These are phyloP conservation scores for Gymnorhina tibicen DNA, from an alignment of 2,113 vertebrate genomes.

Conservation along the genomic window DNA sequence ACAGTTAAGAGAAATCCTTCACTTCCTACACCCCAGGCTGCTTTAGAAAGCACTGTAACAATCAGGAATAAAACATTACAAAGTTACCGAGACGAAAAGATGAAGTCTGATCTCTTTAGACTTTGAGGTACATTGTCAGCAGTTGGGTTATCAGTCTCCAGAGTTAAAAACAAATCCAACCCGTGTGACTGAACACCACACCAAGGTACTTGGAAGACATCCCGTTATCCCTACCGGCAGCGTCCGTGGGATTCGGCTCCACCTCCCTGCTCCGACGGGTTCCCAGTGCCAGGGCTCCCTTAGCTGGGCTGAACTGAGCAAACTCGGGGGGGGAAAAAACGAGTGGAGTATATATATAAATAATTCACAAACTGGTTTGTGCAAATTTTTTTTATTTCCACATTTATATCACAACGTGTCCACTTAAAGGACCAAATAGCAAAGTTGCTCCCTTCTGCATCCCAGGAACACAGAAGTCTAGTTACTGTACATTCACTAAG, in stretches of 20 bases:
- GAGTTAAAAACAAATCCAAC: not conserved
- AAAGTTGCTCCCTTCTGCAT: slow-evolving; percentile 89
- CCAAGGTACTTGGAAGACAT: slow-evolving; percentile 17
- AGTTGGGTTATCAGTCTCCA: not conserved
- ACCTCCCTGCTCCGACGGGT: not conserved
- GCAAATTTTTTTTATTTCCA: slow-evolving; percentile 89
- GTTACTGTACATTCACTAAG: slow-evolving; percentile 90
- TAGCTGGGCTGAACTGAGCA: not conserved
- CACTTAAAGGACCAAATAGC: slow-evolving; percentile 90
- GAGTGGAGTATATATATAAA: slow-evolving; percentile 26
- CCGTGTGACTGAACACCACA: not conserved
- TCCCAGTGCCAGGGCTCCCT: not conserved
- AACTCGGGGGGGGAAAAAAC: not conserved
- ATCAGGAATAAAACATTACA: not conserved
- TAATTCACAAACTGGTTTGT: slow-evolving; percentile 68
- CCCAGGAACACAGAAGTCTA: slow-evolving; percentile 84
- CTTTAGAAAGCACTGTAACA: not conserved
- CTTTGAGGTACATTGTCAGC: slow-evolving; percentile 35
- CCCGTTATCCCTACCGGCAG: not conserved
- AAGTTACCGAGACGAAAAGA: not conserved
- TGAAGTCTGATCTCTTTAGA: not conserved
- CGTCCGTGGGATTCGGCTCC: not conserved
- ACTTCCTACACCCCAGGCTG: not conserved
- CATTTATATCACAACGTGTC: slow-evolving; percentile 93
- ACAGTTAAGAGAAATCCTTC: not conserved